A percentile compares a stretch with the other conserved stretches of the same genome.
Evolutionary conservation across 2,888 invertebrate genomes (phyloP).

Genomic region (Cylindroiulus punctatus): DNA sequence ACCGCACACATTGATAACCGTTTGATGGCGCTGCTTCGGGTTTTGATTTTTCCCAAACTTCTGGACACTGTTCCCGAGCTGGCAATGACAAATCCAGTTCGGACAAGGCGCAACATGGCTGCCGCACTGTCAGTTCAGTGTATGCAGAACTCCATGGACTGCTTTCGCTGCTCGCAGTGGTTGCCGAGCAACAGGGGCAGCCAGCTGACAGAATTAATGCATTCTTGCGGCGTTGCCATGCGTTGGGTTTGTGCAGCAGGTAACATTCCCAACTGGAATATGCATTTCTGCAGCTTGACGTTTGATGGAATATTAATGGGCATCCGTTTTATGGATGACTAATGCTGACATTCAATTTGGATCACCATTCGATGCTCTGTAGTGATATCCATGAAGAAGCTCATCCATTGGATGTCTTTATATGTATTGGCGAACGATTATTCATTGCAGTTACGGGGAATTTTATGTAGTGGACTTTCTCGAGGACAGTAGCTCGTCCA

Average conservation of each 20-base stretch:
- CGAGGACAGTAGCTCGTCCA: no score
- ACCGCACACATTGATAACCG: not conserved
- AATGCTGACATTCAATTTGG: no score
- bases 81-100: not conserved
- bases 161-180: not conserved
- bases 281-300: no score
- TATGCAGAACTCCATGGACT: not conserved
- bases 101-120: not conserved
- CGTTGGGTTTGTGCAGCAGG: no score
- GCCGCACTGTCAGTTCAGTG: not conserved
- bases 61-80: not conserved
- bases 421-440: no score
- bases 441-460: no score
- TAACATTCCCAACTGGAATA: no score
- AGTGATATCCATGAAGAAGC: no score
- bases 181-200: slow-evolving; percentile 22
- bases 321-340: not conserved
- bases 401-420: no score
- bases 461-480: no score
- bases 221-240: no score
- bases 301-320: not conserved
- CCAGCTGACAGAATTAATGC: not conserved
- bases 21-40: not conserved
- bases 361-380: no score
- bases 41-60: not conserved